Evolutionary conservation across 2,113 vertebrate genomes (phyloP), one percentile per base, ranked within the genome.

Genomic region (Oreochromis niloticus): DNA sequence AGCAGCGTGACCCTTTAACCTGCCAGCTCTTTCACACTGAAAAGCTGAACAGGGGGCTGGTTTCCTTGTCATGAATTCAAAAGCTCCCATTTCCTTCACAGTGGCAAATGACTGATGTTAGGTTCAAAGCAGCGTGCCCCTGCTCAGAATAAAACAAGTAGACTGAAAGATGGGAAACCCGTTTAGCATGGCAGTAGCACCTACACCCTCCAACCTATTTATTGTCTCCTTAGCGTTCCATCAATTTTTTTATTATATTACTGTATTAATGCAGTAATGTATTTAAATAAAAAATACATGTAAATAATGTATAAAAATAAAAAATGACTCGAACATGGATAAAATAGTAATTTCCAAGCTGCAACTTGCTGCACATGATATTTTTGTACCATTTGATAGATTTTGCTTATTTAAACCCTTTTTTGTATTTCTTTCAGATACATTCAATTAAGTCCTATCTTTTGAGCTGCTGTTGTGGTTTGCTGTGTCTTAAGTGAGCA

Each of bases 81-180:
- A 93, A 85, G 86, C 39, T 56, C 82, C 87, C 79, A 41, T 87
- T 93, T 94, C 87, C 92, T 91, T 87, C 81, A 84, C 86, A 84
- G 82, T 36, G 4, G 81, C 68, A 50, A 46, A 68, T 90, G 88
- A 91, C 82, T 84, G 89, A 89, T 91, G 71, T 90, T 85, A 68
- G 63, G 81, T 90, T 89, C 83, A 87, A n/a, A 82, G 84, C 78
- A 75, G 34, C 41, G 6, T 12, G 22, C n/a, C 17, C 90, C 50
- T 11, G 24, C 86, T 85, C 17, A 86, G 81, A 91, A 89, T 63
- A 89, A 87, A 86, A 81, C 7, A 48, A 56, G 36, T 6, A 54
- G 39, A 84, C 17, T 24, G 68, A 41, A 85, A 78, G 81, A 87
- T 41, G 82, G 6, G 52, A 52, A 85, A 73, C 41, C 2, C 30